Conservation (phyloP, 2,113 vertebrate species). For the Anarhynchus alexandrinus region DNA sequence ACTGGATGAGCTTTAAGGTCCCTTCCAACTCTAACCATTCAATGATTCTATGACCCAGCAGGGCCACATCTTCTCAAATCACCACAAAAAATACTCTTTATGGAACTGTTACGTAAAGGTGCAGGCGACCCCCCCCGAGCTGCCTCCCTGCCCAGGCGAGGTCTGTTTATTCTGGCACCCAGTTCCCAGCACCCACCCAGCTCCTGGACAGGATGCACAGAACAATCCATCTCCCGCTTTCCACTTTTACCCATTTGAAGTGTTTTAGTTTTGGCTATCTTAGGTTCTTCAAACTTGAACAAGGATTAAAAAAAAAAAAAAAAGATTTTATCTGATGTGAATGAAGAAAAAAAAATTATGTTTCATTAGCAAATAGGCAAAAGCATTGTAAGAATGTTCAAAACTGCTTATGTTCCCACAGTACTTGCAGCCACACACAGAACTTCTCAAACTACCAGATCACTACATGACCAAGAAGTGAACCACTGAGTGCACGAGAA, state of each 20-base stretch:
- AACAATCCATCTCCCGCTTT: neutral
- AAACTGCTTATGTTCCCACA: neutral
- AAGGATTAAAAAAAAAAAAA: neutral
- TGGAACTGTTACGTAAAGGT: fast-evolving
- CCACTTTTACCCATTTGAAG: neutral
- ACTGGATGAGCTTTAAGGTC: neutral
- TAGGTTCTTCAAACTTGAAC: neutral
- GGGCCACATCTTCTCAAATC: neutral
- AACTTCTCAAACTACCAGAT: neutral
- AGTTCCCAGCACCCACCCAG: neutral
- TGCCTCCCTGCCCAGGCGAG: neutral
- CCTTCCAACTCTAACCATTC: neutral
- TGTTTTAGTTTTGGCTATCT: neutral
- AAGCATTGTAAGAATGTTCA: neutral
- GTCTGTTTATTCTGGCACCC: conserved; percentile 10
- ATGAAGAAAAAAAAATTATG: neutral
- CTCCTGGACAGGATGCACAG: neutral
- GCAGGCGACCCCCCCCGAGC: fast-evolving
- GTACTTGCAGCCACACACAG: neutral
- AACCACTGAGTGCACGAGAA: conserved; percentile 24
- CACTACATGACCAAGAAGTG: conserved; percentile 9
- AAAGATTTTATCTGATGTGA: neutral
- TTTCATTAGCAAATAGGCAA: neutral
- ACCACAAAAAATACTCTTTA: neutral
- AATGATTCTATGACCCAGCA: neutral